Conservation (phyloP, 1,140 invertebrate genomes). For the Bilobella aurantiaca region DNA sequence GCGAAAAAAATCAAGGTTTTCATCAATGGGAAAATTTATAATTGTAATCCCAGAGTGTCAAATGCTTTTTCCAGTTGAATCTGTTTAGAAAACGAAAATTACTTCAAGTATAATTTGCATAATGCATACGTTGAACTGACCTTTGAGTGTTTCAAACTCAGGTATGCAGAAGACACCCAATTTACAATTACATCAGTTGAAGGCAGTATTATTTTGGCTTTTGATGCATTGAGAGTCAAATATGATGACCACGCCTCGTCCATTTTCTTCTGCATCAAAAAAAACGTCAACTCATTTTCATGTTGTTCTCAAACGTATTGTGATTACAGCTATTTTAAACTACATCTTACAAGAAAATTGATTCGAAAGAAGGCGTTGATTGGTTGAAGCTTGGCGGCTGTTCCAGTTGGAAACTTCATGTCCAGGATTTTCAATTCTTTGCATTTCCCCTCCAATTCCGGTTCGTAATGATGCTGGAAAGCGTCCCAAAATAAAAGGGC, state of each 20-base stretch:
- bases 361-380: slow-evolving; percentile 24
- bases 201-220: slow-evolving; percentile 16
- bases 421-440: slow-evolving; percentile 1
- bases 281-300: background rate
- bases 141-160: no score
- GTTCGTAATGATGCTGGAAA: slow-evolving; percentile 24
- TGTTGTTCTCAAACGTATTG: no score
- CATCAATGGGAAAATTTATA: no score
- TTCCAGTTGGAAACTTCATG: slow-evolving; percentile 31
- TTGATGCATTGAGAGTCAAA: slow-evolving; percentile 11
- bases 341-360: slow-evolving; percentile 23
- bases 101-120: no score
- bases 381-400: slow-evolving; percentile 33
- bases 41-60: no score
- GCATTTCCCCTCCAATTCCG: background rate
- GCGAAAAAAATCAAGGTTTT: no score
- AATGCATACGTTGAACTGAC: no score
- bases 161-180: slow-evolving; percentile 22
- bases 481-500: slow-evolving; percentile 30
- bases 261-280: slow-evolving; percentile 18
- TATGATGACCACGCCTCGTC: slow-evolving; percentile 22
- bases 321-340: background rate
- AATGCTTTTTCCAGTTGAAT: no score
- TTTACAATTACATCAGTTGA: slow-evolving; percentile 26
- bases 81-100: no score